Base-by-base conservation (phyloP, 2,797 vertebrate species). In the Eulemur albifrons region DNA sequence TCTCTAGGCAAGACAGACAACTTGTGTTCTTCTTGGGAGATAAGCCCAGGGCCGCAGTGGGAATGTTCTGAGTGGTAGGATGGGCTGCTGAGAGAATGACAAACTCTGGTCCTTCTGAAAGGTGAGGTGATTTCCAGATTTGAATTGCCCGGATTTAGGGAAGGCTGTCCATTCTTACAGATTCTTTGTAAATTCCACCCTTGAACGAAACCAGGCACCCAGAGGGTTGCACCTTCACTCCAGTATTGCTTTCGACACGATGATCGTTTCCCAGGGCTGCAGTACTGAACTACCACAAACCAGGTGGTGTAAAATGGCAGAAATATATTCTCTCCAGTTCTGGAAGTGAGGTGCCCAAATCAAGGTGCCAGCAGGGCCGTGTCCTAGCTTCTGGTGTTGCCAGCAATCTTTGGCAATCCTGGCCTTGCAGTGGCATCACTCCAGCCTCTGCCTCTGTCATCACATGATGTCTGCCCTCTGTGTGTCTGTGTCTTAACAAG, bases 391-490 rank as follows among this genome's bases (percentile, higher is more conserved):
- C 79, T 32, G 83, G 35, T 8, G 65, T 3, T 43, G 48, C 30
- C 0, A 27, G 88, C 9, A 14, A 0, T 35, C 21, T 7, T 8
- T 0, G 0, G n/a, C 15, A 45, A 18, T 38, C 32, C 54, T 30
- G 15, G 11, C 15, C 40, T 30, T 18, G 11, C 2, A 38, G 45
- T 27, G 0, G 18, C 32, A 9, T 23, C 30, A 0, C 40, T 32
- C 14, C 11, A 0, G 27, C 38, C 45, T 57, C 25, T 82, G 3
- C 2, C 1, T 59, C 30, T 9, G 1, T 25, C 11, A 1, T 43
- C 45, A 6, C 0, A 0, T 32, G 67, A 15, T 4, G 12, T 15
- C 59, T 14, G 8, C 45, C 27, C 50, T 76, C 59, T 63, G 9
- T 30, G 17, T 38, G 10, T 5, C 40, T 40, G 21, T 80, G 20